These are phyloP conservation scores for Agrotis puta DNA, from an alignment of 2,888 invertebrate species.

Conservation along the genomic window DNA sequence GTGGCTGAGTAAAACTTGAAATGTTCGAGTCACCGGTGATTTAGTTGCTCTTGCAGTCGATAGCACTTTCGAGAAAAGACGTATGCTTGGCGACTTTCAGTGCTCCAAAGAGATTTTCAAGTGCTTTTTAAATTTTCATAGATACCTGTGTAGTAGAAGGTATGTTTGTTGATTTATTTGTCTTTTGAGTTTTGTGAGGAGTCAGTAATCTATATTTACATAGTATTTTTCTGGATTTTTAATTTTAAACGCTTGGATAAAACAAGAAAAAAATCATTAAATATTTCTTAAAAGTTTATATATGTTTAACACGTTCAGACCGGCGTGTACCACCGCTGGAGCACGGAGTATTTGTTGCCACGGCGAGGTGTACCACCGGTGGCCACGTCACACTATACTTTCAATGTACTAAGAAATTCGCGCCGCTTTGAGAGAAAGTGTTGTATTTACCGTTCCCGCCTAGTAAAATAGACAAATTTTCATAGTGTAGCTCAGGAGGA, in stretches of 20 bases:
- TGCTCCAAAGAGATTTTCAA: conserved; percentile 58
- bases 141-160: conserved; percentile 15
- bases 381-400: too few species aligned
- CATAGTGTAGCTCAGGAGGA: too few species aligned
- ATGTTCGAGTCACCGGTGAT: conserved; percentile 39
- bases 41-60: conserved; percentile 53
- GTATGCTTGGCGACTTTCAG: conserved; percentile 55
- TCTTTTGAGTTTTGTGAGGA: not conserved
- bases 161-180: conserved; percentile 12
- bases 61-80: conserved; percentile 62
- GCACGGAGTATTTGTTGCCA: too few species aligned
- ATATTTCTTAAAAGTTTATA: too few species aligned
- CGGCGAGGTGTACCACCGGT: too few species aligned
- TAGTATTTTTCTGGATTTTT: not conserved
- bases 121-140: conserved; percentile 63
- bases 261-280: too few species aligned
- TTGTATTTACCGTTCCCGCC: too few species aligned
- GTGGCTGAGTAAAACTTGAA: conserved; percentile 42
- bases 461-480: too few species aligned
- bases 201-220: not conserved
- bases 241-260: not conserved
- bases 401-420: too few species aligned
- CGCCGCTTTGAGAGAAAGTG: too few species aligned
- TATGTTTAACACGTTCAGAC: too few species aligned
- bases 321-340: too few species aligned